These are phyloP conservation scores for Melanaphis sacchari DNA, from an alignment of 1,140 invertebrate genomes.

Conservation along the genomic window DNA sequence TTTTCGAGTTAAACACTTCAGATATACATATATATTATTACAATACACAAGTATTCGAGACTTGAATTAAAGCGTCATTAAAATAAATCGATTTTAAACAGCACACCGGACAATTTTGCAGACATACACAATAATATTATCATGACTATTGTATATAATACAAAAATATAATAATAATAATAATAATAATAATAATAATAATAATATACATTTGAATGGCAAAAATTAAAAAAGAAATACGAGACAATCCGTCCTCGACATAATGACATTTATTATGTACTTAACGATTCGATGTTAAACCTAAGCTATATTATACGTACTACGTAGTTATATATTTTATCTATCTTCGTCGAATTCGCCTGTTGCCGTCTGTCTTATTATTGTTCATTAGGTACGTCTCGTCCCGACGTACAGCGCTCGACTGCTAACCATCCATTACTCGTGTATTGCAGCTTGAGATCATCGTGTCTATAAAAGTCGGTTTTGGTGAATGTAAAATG, in stretches of 20 bases:
- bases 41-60: background rate
- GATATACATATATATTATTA: background rate
- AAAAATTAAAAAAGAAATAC: background rate
- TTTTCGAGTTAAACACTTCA: background rate
- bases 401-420: background rate
- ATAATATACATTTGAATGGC: background rate
- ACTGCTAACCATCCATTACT: background rate
- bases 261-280: background rate
- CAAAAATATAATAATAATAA: background rate
- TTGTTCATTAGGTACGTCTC: background rate
- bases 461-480: background rate
- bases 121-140: background rate
- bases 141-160: background rate
- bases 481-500: background rate
- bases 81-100: background rate
- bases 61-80: conserved; percentile 6
- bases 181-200: background rate
- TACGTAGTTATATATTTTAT: background rate
- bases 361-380: background rate
- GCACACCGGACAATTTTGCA: background rate
- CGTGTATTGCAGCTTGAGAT: too few relatives aligned
- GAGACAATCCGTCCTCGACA: background rate
- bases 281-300: background rate
- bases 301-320: too few relatives aligned
- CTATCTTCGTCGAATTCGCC: background rate